Base-by-base conservation (phyloP, 2,113 vertebrate species). In the Nipponia nippon region DNA sequence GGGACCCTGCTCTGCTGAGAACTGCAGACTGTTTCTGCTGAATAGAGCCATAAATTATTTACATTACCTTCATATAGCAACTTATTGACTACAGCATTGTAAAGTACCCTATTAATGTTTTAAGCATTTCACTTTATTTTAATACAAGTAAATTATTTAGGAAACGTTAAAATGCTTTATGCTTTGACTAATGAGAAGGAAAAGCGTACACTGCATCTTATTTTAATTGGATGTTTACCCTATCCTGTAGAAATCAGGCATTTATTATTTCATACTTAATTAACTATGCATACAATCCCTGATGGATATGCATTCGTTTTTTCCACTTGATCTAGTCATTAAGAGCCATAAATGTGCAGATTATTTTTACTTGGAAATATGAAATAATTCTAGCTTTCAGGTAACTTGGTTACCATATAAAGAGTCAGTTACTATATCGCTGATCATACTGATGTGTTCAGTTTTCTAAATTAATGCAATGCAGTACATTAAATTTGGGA, bases 61-160 rank as follows among this genome's bases (percentile, higher is more conserved):
- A 98, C 76, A 3, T 49, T 85, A 40, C 89, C 80, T 76, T 97
- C 97, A 92, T 97, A 97, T 86, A 96, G 96, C 92, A 93, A 92
- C 93, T 95, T 98, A 98, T 94, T 97, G 97, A 98, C 97, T 98
- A 95, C 94, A 96, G 91, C 89, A 94, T 92, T 96, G 59, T 96
- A 96, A 98, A 98, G 96, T 56, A 93, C 90, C 89, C 95, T 97
- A 97, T 98, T 98, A 98, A 98, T 96, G 96, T 98, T 98, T 98
- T 96, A 98, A 98, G 95, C 83, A 73, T 97, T 96, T 98, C 89
- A 77, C 96, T 98, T 98, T 97, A 98, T 98, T 98, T 98, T 98
- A 97, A 97, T 94, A 96, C 77, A 65, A 97, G 96, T 98, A 96
- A 98, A 98, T 98, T 97, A 98, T 98, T 98, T 97, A 98, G 88